phyloP scores from a whole-genome alignment of 1,140 invertebrate species.

The Oedothorax gibbosus region DNA sequence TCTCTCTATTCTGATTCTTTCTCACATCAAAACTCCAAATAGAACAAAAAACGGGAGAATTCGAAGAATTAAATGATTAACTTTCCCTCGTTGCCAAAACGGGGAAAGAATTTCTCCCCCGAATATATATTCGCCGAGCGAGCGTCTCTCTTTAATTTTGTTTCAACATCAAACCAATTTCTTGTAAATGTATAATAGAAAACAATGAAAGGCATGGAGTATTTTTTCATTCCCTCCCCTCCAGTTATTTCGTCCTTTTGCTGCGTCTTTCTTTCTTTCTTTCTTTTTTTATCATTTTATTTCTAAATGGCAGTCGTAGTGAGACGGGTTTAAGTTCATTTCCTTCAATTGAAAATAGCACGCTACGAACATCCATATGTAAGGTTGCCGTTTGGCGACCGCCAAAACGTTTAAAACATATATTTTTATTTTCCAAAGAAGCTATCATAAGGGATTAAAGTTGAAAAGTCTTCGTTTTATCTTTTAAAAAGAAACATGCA shows the following conservation, averaged over 20 bases:
- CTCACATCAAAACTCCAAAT: slow-evolving; percentile 51
- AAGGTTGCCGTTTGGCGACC: slow-evolving; percentile 46
- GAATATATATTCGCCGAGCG: slow-evolving; percentile 43
- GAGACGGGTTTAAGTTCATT: slow-evolving; percentile 61
- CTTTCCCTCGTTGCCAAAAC: slow-evolving; percentile 59
- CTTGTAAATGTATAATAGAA: slow-evolving; percentile 61
- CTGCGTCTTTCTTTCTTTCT: slow-evolving; percentile 1
- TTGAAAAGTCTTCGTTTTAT: no score
- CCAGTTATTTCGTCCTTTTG: not conserved
- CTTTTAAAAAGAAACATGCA: no score
- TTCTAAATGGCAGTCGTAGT: slow-evolving; percentile 59
- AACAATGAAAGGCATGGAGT: slow-evolving; percentile 55
- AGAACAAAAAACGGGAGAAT: slow-evolving; percentile 33
- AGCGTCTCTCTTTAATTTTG: slow-evolving; percentile 56
- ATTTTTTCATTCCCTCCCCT: slow-evolving; percentile 15
- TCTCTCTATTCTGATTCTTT: slow-evolving; percentile 39
- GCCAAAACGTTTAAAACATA: slow-evolving; percentile 9
- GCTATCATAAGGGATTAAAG: no score
- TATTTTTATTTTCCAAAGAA: no score
- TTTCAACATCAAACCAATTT: slow-evolving; percentile 62
- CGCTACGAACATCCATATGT: slow-evolving; percentile 51
- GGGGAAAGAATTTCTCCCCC: slow-evolving; percentile 34
- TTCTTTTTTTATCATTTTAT: slow-evolving; percentile 47
- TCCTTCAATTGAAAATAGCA: slow-evolving; percentile 58
- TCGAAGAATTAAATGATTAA: slow-evolving; percentile 60